These are phyloP conservation scores for Hypena proboscidalis DNA, from an alignment of 2,888 invertebrate genomes.

Conservation along the genomic window DNA sequence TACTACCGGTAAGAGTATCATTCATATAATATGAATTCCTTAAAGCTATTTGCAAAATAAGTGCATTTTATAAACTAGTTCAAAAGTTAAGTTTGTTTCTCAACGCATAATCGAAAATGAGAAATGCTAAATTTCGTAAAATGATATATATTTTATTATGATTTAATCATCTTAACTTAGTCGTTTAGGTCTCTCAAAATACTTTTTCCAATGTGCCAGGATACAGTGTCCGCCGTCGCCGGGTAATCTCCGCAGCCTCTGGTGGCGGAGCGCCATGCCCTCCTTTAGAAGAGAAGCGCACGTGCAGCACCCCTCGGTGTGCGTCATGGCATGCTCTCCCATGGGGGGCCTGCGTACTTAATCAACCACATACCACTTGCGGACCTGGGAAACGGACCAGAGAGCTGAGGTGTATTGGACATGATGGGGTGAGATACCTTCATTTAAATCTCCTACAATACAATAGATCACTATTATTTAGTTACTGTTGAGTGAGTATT, in stretches of 20 bases:
- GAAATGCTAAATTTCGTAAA: too few relatives aligned
- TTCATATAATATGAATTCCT: not conserved
- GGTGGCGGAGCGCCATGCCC: conserved; percentile 81
- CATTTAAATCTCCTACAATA: too few relatives aligned
- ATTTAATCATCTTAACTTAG: too few relatives aligned
- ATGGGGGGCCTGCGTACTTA: conserved; percentile 82
- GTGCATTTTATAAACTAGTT: too few relatives aligned
- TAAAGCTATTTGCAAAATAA: too few relatives aligned
- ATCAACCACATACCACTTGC: conserved; percentile 76
- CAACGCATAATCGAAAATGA: too few relatives aligned
- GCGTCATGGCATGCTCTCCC: conserved; percentile 81
- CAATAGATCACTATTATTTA: too few relatives aligned
- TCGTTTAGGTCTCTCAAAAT: too few relatives aligned
- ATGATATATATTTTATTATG: too few relatives aligned
- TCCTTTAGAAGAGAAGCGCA: conserved; percentile 83
- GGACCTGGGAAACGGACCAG: conserved; percentile 86
- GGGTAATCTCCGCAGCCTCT: conserved; percentile 78
- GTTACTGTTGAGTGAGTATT: too few relatives aligned
- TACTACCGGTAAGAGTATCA: conserved; percentile 64
- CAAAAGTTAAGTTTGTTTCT: too few relatives aligned
- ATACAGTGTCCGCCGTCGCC: conserved; percentile 76
- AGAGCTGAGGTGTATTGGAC: conserved; percentile 84
- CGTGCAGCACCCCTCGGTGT: conserved; percentile 82
- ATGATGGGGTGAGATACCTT: conserved; percentile 79
- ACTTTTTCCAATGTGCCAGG: conserved; percentile 49